Conservation (phyloP, 2,888 invertebrate genomes). For the Octodonta nipae region DNA sequence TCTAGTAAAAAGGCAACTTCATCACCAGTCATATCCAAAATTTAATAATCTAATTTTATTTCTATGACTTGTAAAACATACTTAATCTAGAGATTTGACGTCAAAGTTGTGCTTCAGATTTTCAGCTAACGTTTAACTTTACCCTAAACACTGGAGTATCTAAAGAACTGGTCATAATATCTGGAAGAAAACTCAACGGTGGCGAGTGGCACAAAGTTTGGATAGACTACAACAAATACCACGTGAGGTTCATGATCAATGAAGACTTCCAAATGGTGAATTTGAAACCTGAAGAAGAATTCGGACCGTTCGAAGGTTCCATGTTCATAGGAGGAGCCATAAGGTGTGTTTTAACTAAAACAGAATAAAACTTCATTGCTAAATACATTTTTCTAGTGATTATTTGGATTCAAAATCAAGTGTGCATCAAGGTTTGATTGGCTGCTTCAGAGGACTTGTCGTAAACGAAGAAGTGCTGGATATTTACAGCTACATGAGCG, state of each 20-base stretch:
- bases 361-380: not conserved
- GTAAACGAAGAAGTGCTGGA: constrained; percentile 84
- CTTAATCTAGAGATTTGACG: too few species aligned
- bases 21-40: too few species aligned
- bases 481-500: constrained; percentile 84
- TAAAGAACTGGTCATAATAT: constrained; percentile 69
- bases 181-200: constrained; percentile 68
- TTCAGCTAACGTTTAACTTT: constrained; percentile 78
- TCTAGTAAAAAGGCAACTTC: too few species aligned
- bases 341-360: constrained; percentile 48
- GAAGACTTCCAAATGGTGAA: constrained; percentile 81
- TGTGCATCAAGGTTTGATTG: constrained; percentile 79
- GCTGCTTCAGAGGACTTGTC: constrained; percentile 83
- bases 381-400: constrained; percentile 44
- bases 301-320: constrained; percentile 83
- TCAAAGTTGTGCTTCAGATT: too few species aligned
- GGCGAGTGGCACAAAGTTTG: constrained; percentile 94
- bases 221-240: constrained; percentile 89
- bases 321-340: constrained; percentile 90
- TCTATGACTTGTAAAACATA: too few species aligned
- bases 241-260: constrained; percentile 85
- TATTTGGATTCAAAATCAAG: constrained; percentile 63
- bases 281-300: constrained; percentile 70
- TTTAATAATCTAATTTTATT: too few species aligned
- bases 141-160: constrained; percentile 73